phyloP scores from a whole-genome alignment of 2,113 vertebrate genomes.

The Dermatemys mawii region DNA sequence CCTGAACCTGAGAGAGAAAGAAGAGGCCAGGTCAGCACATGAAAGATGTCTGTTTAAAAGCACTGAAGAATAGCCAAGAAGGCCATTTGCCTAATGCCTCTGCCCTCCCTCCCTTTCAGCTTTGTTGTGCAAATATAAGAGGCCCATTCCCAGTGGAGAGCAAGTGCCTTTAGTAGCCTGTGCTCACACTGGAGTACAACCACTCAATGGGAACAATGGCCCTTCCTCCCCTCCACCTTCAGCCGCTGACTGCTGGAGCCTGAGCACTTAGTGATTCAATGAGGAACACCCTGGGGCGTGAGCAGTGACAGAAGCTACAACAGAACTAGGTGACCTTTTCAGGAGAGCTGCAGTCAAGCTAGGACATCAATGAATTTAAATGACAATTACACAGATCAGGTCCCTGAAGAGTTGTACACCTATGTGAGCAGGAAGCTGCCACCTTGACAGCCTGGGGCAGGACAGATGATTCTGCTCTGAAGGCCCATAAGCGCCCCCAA shows the following conservation, averaged over 20 bases:
- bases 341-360: background rate
- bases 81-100: background rate
- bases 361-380: background rate
- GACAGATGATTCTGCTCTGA: background rate
- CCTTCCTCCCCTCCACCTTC: background rate
- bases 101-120: background rate
- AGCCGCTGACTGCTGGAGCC: background rate
- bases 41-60: background rate
- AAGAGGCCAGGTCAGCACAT: conserved; percentile 19
- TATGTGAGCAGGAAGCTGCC: background rate
- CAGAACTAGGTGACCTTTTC: background rate
- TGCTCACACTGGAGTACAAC: background rate
- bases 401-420: background rate
- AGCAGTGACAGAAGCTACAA: background rate
- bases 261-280: background rate
- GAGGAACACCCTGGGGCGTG: fast-evolving
- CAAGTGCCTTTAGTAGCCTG: background rate
- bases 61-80: fast-evolving
- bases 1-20: conserved; percentile 67
- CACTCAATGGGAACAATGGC: background rate
- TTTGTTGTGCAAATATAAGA: background rate
- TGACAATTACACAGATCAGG: background rate
- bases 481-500: background rate
- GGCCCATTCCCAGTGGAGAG: background rate
- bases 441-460: background rate